phyloP scores from a whole-genome alignment of 1,140 invertebrate genomes.

The Microvelia longipes region DNA sequence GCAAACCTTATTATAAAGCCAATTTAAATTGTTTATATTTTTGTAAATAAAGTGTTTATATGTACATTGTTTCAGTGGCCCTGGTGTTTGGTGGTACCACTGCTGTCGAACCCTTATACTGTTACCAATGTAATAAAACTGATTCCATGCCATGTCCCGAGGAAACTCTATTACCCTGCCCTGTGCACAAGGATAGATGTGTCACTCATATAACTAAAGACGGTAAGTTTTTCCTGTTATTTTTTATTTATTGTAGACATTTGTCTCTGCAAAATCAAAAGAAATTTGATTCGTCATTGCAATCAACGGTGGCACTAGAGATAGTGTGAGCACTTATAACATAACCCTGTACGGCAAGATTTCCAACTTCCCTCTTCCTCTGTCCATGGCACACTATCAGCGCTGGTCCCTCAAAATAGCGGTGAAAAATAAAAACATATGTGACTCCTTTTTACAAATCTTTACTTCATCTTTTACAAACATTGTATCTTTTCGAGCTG shows the following conservation, averaged over 20 bases:
- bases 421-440: too few relatives aligned
- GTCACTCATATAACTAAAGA: constrained; percentile 34
- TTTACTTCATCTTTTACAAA: too few relatives aligned
- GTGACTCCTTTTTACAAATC: too few relatives aligned
- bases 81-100: background rate
- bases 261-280: background rate
- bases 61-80: background rate
- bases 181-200: constrained; percentile 32
- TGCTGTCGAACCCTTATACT: constrained; percentile 18
- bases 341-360: too few relatives aligned
- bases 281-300: background rate
- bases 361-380: too few relatives aligned
- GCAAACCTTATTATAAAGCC: too few relatives aligned
- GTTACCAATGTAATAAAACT: constrained; percentile 35
- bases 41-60: too few relatives aligned
- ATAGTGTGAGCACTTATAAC: too few relatives aligned
- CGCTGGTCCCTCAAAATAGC: too few relatives aligned
- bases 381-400: too few relatives aligned
- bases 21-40: too few relatives aligned
- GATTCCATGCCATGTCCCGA: constrained; percentile 28
- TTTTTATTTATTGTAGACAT: background rate
- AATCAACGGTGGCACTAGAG: background rate
- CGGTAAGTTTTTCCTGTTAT: constrained; percentile 26
- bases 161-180: constrained; percentile 30
- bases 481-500: too few relatives aligned